A percentile compares a stretch with the other conserved stretches of the same genome.
phyloP scores from a whole-genome alignment of 2,113 vertebrate genomes.

The Oriolus oriolus region DNA sequence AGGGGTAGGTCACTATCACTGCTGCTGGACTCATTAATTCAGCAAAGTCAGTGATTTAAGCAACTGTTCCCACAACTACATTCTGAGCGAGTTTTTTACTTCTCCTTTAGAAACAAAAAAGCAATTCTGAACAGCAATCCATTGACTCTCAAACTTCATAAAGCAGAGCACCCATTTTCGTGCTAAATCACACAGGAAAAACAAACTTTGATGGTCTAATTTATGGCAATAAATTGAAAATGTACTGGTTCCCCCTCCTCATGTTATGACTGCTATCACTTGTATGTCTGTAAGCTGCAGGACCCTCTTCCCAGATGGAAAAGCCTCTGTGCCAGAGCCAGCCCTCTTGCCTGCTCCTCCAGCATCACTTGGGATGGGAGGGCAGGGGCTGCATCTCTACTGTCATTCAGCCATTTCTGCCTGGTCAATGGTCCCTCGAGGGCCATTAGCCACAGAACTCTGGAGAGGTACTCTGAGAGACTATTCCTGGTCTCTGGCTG shows the following conservation, averaged over 20 bases:
- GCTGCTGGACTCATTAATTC: neutral
- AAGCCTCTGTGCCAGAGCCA: neutral
- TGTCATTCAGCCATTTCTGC: neutral
- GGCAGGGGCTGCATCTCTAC: no score
- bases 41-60: neutral
- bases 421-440: neutral
- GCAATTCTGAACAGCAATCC: neutral
- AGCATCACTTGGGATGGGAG: neutral
- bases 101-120: neutral
- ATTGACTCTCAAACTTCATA: neutral
- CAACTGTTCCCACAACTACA: neutral
- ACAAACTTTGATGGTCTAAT: neutral
- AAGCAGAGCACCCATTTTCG: neutral
- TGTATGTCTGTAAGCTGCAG: neutral
- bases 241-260: rapidly evolving
- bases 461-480: neutral
- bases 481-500: neutral
- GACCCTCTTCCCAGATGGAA: neutral
- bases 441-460: neutral
- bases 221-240: neutral
- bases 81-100: neutral
- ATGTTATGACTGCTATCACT: neutral
- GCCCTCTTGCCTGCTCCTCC: neutral
- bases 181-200: neutral
- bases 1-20: rapidly evolving